phyloP scores from a whole-genome alignment of 2,888 invertebrate species.

The Podotricha telesiphe region DNA sequence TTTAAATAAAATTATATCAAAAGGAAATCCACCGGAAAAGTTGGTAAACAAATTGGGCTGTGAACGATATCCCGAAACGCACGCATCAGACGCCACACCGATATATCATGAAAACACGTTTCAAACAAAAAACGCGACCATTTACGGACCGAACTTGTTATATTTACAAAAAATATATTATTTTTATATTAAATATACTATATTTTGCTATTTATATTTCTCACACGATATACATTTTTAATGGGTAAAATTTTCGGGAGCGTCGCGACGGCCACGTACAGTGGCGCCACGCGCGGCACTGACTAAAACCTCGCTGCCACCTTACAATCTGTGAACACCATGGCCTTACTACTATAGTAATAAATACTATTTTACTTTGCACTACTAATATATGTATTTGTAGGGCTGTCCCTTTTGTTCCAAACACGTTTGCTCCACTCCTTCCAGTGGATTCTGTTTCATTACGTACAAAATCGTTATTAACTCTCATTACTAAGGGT shows the following conservation, averaged over 20 bases:
- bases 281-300: constrained; percentile 81
- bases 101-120: constrained; percentile 66
- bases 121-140: constrained; percentile 72
- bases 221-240: constrained; percentile 36
- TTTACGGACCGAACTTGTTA: constrained; percentile 49
- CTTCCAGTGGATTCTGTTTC: constrained; percentile 68
- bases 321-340: constrained; percentile 16
- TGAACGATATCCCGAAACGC: constrained; percentile 38
- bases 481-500: constrained; percentile 52
- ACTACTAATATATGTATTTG: constrained; percentile 55
- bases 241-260: constrained; percentile 57
- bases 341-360: constrained; percentile 25
- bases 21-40: constrained; percentile 33
- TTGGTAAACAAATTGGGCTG: constrained; percentile 40
- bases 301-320: constrained; percentile 57
- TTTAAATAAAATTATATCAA: not conserved
- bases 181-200: constrained; percentile 1
- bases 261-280: constrained; percentile 74
- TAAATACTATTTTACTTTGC: constrained; percentile 31
- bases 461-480: constrained; percentile 62
- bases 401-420: constrained; percentile 78
- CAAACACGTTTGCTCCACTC: constrained; percentile 66
- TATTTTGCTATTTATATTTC: constrained; percentile 31
- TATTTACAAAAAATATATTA: constrained; percentile 18
- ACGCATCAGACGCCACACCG: constrained; percentile 61